These are phyloP conservation scores for Falco punctatus DNA, from an alignment of 2,113 vertebrate species.

Conservation along the genomic window DNA sequence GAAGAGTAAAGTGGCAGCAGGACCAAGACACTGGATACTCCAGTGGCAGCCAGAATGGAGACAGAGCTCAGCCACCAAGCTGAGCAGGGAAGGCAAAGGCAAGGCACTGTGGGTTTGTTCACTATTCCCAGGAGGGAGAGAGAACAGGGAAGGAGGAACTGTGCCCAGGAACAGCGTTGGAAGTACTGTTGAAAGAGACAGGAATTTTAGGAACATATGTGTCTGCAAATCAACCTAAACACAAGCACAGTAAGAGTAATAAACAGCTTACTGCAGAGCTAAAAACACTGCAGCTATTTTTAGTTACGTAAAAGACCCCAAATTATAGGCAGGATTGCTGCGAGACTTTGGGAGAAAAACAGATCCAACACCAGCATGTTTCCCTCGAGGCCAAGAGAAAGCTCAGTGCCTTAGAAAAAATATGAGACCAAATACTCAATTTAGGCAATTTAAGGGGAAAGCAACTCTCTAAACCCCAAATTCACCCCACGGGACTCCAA, in stretches of 20 bases:
- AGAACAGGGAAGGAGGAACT: not conserved
- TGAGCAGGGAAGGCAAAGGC: not conserved
- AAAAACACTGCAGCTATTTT: not conserved
- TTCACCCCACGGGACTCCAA: not conserved
- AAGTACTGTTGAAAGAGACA: not conserved
- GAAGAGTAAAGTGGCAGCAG: not conserved
- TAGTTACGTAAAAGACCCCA: not conserved
- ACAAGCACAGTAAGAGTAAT: not conserved
- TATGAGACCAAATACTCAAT: not conserved
- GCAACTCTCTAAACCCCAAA: not conserved
- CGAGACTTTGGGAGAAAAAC: not conserved
- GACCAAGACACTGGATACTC: rapidly evolving
- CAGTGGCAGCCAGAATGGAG: rapidly evolving
- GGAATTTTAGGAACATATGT: not conserved
- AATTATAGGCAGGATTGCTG: not conserved
- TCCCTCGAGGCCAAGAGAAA: not conserved
- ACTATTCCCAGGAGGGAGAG: not conserved
- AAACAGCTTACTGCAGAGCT: not conserved
- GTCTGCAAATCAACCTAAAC: not conserved
- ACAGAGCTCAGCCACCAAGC: not conserved
- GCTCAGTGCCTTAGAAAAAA: not conserved
- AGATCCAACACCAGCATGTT: not conserved
- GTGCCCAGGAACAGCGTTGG: not conserved
- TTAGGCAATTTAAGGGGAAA: not conserved
- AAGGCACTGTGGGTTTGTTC: not conserved